These are phyloP conservation scores for Galendromus occidentalis DNA, from an alignment of 1,140 invertebrate genomes.

Conservation along the genomic window DNA sequence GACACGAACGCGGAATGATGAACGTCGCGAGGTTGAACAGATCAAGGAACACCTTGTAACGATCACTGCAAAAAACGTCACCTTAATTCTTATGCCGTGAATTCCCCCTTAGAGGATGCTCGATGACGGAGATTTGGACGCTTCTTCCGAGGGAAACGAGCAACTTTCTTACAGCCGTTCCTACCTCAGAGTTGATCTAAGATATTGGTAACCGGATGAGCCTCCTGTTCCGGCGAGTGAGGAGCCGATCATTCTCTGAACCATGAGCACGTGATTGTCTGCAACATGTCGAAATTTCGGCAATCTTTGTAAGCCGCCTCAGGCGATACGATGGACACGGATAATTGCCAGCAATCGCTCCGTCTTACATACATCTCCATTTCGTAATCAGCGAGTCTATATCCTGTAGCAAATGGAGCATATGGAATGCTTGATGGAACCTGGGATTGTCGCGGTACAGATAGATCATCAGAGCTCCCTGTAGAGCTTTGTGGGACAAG, in stretches of 20 bases:
- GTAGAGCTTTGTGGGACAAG: slow-evolving; percentile 69
- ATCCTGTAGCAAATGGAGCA: slow-evolving; percentile 81
- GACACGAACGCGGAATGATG: slow-evolving; percentile 67
- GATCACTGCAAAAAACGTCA: slow-evolving; percentile 52
- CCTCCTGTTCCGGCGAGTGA: slow-evolving; percentile 90
- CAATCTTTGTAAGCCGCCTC: neutral
- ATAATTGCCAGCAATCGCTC: neutral
- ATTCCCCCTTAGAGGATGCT: too few species aligned
- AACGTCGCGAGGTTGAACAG: slow-evolving; percentile 93
- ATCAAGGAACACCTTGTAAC: slow-evolving; percentile 95
- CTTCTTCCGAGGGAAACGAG: neutral
- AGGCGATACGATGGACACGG: neutral
- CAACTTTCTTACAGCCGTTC: neutral
- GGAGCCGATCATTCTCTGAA: slow-evolving; percentile 97
- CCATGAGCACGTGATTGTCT: slow-evolving; percentile 97
- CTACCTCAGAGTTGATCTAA: slow-evolving; percentile 87
- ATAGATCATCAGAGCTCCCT: slow-evolving; percentile 91
- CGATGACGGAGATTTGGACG: slow-evolving; percentile 19
- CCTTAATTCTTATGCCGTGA: too few species aligned
- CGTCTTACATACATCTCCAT: slow-evolving; percentile 70
- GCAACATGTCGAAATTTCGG: too few species aligned
- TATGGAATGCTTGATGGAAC: slow-evolving; percentile 88
- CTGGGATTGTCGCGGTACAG: slow-evolving; percentile 86
- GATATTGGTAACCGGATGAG: slow-evolving; percentile 92
- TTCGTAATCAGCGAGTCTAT: slow-evolving; percentile 97